Evolutionary conservation across 2,797 vertebrate genomes (phyloP).

Genomic region (Acrossocheilus wenchowensis): DNA sequence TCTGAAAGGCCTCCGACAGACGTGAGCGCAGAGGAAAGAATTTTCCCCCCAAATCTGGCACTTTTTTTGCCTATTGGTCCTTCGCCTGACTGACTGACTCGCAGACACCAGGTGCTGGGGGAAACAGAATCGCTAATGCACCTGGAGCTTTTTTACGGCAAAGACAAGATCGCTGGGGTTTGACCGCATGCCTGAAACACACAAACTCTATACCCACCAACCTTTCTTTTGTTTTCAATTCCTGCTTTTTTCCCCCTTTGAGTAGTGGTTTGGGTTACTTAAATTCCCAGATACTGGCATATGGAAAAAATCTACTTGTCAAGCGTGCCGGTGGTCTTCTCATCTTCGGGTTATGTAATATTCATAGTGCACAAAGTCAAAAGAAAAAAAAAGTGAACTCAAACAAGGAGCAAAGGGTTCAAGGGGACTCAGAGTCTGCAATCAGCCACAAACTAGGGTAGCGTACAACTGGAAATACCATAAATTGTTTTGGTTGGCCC

Average conservation of each 20-base stretch:
- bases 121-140: slow-evolving; percentile 60
- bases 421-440: slow-evolving; percentile 25
- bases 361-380: slow-evolving; percentile 62
- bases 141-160: slow-evolving; percentile 56
- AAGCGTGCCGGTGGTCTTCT: slow-evolving; percentile 72
- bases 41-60: slow-evolving; percentile 62
- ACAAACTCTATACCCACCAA: slow-evolving; percentile 15
- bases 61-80: slow-evolving; percentile 47
- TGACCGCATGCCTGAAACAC: slow-evolving; percentile 33
- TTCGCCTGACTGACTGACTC: slow-evolving; percentile 30
- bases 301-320: slow-evolving; percentile 76
- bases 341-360: slow-evolving; percentile 73
- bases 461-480: slow-evolving; percentile 44
- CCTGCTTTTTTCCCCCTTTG: neutral
- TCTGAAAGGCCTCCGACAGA: slow-evolving; percentile 60
- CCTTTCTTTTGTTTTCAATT: slow-evolving; percentile 39
- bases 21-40: slow-evolving; percentile 68
- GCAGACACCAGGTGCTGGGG: slow-evolving; percentile 62
- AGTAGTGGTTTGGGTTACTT: slow-evolving; percentile 61
- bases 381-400: slow-evolving; percentile 39
- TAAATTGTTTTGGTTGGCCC: slow-evolving; percentile 40
- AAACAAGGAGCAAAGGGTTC: slow-evolving; percentile 38
- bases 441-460: slow-evolving; percentile 31
- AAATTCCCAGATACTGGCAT: slow-evolving; percentile 70
- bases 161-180: slow-evolving; percentile 35